These are phyloP conservation scores for Drosophila serrata DNA, from an alignment of 1,140 invertebrate genomes.

Conservation along the genomic window DNA sequence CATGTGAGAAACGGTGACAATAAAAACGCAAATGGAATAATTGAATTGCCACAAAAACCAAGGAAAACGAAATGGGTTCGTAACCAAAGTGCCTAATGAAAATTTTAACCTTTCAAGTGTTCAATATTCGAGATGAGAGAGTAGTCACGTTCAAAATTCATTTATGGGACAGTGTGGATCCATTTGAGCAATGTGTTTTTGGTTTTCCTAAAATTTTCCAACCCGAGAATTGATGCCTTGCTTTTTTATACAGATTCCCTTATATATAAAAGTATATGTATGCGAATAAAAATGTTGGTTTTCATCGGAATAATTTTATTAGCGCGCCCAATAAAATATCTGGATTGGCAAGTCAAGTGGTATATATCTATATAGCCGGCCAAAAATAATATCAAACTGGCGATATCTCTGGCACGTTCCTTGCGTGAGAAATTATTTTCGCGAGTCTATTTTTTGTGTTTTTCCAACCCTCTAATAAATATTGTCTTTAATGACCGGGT, in stretches of 20 bases:
- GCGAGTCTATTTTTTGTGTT: constrained; percentile 32
- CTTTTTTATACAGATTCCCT: constrained; percentile 30
- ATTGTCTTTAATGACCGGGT: constrained; percentile 32
- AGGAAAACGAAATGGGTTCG: constrained; percentile 5
- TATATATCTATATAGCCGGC: constrained; percentile 39
- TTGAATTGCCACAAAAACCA: constrained; percentile 60
- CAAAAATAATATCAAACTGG: constrained; percentile 60
- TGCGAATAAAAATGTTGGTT: constrained; percentile 19
- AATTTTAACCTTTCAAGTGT: constrained; percentile 5
- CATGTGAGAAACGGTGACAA: constrained; percentile 55
- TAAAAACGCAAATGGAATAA: constrained; percentile 54
- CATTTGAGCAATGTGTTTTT: constrained; percentile 6
- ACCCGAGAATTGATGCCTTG: constrained; percentile 29
- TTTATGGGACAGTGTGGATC: constrained; percentile 5
- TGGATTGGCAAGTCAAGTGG: constrained; percentile 20
- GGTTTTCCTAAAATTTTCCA: constrained; percentile 40
- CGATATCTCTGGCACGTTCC: constrained; percentile 25
- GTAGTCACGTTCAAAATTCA: constrained; percentile 23
- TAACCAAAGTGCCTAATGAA: constrained; percentile 47
- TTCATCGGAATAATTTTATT: constrained; percentile 42
- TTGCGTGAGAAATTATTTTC: constrained; percentile 31
- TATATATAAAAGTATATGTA: constrained; percentile 1
- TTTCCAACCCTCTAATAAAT: constrained; percentile 34
- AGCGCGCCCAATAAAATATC: constrained; percentile 39
- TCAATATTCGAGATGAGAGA: neutral